These are phyloP conservation scores for Picus viridis DNA, from an alignment of 2,797 vertebrate species.

Conservation along the genomic window DNA sequence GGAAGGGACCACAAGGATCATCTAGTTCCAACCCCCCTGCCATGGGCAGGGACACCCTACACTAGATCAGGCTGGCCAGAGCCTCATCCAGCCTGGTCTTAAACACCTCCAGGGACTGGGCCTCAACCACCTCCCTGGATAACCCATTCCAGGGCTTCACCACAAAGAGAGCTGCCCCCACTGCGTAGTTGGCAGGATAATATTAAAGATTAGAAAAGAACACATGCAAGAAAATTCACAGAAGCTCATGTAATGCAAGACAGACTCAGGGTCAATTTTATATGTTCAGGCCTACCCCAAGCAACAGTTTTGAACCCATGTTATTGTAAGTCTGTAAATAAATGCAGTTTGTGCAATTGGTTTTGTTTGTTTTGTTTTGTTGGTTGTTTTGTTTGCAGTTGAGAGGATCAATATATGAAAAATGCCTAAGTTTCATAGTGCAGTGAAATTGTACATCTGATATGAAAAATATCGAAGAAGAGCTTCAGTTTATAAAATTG, in stretches of 20 bases:
- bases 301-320: neutral
- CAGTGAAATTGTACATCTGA: neutral
- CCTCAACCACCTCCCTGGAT: too few species aligned
- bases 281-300: neutral
- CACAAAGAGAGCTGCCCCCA: too few species aligned
- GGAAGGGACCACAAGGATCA: too few species aligned
- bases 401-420: neutral
- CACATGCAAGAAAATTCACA: neutral
- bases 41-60: too few species aligned
- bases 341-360: neutral
- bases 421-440: neutral
- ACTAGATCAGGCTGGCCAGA: too few species aligned
- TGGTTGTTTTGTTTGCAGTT: neutral
- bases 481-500: neutral
- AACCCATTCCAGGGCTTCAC: too few species aligned
- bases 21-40: too few species aligned
- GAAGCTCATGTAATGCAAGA: neutral
- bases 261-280: neutral
- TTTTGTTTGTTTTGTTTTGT: too few species aligned
- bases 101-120: too few species aligned
- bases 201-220: neutral
- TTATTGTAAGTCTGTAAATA: fast-evolving
- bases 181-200: too few species aligned
- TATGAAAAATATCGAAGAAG: neutral
- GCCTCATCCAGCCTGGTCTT: too few species aligned